Percentiles rank a stretch among this genome's conserved stretches.
These are phyloP conservation scores for Merluccius polli DNA, from an alignment of 2,797 vertebrate species.

Conservation along the genomic window DNA sequence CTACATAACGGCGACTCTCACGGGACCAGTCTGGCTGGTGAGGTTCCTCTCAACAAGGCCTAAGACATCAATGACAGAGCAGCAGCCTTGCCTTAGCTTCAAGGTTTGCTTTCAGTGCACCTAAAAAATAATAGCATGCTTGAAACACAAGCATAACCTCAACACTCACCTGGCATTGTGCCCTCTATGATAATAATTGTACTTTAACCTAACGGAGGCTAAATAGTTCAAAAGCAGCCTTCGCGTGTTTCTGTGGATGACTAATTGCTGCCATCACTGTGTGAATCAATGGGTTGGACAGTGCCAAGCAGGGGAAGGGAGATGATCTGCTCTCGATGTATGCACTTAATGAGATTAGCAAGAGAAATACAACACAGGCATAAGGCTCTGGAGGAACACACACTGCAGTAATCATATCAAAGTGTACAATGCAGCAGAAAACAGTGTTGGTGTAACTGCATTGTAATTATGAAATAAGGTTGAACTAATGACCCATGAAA, in stretches of 20 bases:
- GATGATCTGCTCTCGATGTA: neutral
- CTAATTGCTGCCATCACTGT: neutral
- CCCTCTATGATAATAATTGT: neutral
- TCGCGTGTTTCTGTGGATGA: neutral
- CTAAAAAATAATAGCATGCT: neutral
- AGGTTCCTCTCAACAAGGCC: conserved; percentile 31
- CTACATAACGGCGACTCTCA: conserved; percentile 24
- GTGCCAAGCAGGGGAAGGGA: no score
- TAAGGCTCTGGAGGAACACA: neutral
- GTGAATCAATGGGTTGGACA: neutral
- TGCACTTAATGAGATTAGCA: neutral
- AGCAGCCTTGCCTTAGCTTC: neutral
- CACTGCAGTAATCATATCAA: neutral
- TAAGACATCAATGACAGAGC: conserved; percentile 6
- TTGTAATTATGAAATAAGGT: neutral
- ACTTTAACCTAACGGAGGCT: neutral
- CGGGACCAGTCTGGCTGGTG: conserved; percentile 25
- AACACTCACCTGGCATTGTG: neutral
- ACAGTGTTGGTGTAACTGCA: conserved; percentile 1
- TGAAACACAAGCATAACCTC: neutral
- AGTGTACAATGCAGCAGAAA: neutral
- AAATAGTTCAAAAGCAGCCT: neutral
- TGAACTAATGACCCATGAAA: conserved; percentile 15
- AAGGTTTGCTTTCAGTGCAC: neutral
- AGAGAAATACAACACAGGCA: neutral